Evolutionary conservation across 2,113 vertebrate species (phyloP), one percentile per base, ranked within the genome.

Genomic region (Naja naja): DNA sequence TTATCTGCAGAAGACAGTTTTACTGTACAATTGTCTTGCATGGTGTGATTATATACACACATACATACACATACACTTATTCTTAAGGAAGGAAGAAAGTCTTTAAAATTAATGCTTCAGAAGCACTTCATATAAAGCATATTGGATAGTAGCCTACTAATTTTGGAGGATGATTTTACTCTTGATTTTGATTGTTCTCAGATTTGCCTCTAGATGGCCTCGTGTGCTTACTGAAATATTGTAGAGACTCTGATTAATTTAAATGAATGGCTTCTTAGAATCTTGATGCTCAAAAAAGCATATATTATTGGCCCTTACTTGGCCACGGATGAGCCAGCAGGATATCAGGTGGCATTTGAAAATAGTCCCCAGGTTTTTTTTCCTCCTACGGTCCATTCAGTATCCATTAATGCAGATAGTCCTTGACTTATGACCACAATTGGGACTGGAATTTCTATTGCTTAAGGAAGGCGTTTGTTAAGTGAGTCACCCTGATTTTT

Each of bases 171-270:
- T 6, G 16, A 0, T 92, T 54, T 88, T 43, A 47, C 8, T 12
- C 18, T 30, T 88, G 12, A 22, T 3, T 53, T 5, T 81, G 86
- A 47, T 45, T 43, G 60, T 43, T 52, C 30, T 69, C 6, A 55
- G 30, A 89, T 18, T 5, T 87, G 45, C 87, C 91, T 55, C 87
- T 89, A 92, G 91, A 64, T 89, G 91, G 87, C 87, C 49, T 55
- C 16, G 8, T 88, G 58, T 45, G 74, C 39, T 81, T 53, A 89
- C 60, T 92, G 49, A 81, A 87, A 64, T 91, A 69, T 69, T 69
- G 64, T 34, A 6, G 10, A 58, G 45, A 60, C 25, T 25, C 85
- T 86, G 54, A 47, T 86, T 18, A 23, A 18, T 54, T 55, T 39
- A 52, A 9, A 30, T 30, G 25, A 89, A 22, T 22, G 30, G 69